Base-by-base conservation (phyloP, 2,888 invertebrate species). In the Sturmia bella region DNA sequence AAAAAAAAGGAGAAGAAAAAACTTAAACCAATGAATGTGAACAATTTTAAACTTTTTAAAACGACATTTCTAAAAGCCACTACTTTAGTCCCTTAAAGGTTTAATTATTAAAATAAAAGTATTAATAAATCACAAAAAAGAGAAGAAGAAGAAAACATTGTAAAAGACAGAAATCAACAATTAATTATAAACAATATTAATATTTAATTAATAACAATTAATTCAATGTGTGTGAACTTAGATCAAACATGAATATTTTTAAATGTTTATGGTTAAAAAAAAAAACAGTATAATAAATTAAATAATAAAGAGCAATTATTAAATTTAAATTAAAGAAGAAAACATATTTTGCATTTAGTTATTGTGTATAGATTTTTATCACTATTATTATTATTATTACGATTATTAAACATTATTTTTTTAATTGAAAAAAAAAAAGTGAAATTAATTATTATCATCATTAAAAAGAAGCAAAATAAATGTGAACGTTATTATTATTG, bases 191-290 rank as follows among this genome's bases (percentile, higher is more conserved):
- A 56, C 48, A 54, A 74, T 24, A 59, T 59, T 59, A 41, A 59
- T 41, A 59, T 59, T 41, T 43, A 52, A 77, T 68, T 75, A 74
- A 77, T 73, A 77, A 70, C n/a, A 66, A 73, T 72, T 73, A 79
- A 73, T 79, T 79, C 64, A 79, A 79, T 82, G 78, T 82, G 70
- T 82, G 82, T 80, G 73, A 80, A 83, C 73, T 73, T 80, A 83
- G 80, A 83, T 73, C 77, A 80, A 83, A 80, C 80, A 74, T 80
- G 77, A 83, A 83, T 83, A 88, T 88, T 88, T 88, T 77, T 83
- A 78, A 83, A 83, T 83, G 88, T 88, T 88, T 88, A 87, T 84
- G 85, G 81, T 84, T 82, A 84, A 84, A 83, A 84, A 79, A 59
- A 68, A 72, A 54, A 50, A 79, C 63, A 56, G 41, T 9, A 11